Evolutionary conservation across 23 tunicate genomes (phyloP), one percentile per base, ranked within the genome.

Genomic region (Clavelina lepadiformis): DNA sequence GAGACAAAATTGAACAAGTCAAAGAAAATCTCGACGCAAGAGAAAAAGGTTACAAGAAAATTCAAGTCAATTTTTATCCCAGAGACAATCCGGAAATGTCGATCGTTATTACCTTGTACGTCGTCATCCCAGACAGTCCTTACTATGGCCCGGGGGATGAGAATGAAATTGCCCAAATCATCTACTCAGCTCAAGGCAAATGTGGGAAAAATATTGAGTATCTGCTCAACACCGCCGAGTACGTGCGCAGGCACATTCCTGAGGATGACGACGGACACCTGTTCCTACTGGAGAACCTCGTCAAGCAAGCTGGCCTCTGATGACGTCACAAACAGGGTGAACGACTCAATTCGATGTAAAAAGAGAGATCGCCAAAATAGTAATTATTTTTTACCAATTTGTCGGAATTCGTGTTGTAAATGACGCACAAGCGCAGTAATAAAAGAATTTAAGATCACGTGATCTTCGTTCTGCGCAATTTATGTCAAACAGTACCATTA

Each of bases 171-270:
- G 89, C 89, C 3, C 57, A 81, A 28, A 75, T 81, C 4, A 81
- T 89, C 19, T 21, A 19, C 1, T 33, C 27, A 3, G 60, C 97
- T n/a, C 68, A 63, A 27, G 97, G 97, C 33, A 79, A 79, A 0
- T 81, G 97, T 81, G 97, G 97, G 0, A 58, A 51, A 33, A 89
- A 89, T 54, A 63, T 58, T 15, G 97, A 89, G 30, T 89, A 89
- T 63, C 49, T 89, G 47, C 47, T 89, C 28, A 81, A 81, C 15
- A 55, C 81, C 3, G 97, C 97, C 8, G 71, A 81, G 38, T 89
- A 70, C 65, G 97, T 89, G 13, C 67, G 83, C 38, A 69, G 70
- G 22, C 11, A 89, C 60, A 89, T 89, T 36, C 97, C 97, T 3
- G 97, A 89, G 64, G 97, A 89, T 70, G 47, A 69, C 32, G 97